Evolutionary conservation across 2,888 invertebrate species (phyloP), one percentile per base, ranked within the genome.

Genomic region (Melitaea athalia): DNA sequence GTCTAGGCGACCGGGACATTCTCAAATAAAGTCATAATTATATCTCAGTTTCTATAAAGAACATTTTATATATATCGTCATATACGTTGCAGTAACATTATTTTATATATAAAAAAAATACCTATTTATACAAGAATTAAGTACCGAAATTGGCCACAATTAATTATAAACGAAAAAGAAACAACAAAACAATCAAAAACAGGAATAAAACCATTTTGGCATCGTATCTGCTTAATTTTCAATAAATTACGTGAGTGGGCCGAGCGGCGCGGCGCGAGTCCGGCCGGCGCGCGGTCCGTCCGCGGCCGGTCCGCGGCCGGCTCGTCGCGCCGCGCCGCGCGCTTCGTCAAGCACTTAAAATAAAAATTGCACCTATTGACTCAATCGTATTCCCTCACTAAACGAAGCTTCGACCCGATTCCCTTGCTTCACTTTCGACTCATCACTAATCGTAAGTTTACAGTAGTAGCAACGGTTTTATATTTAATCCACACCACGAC

Each of bases 161-260:
- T 91, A 91, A 89, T 89, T 88, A 90, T 88, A 89, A 91, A 91
- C 89, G 87, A 80, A 90, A 87, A 52, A 38, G 8, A 90, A 90
- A 89, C 86, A 91, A 92, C 89, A 91, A 90, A 92, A 91, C 88
- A 90, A 91, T 87, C 87, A 89, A 91, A 91, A 91, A 91, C 90
- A 90, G 91, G 91, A 90, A 91, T 91, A 88, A 89, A 91, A 92
- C 91, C 91, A 91, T 91, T 92, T 92, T 92, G 92, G 92, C 92
- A 91, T 91, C 91, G 91, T 87, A 89, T 91, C 89, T 89, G 89
- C 89, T 88, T 89, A 84, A 85, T 87, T 88, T 85, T 85, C 82
- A 84, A 82, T 80, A 85, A 81, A 87, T 88, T 89, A 88, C 76
- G 73, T 72, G 79, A 74, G 65, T 67, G 74, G 76, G 66, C 72